Evolutionary conservation across 2,888 invertebrate genomes (phyloP).

Genomic region (Chalcosyrphus nemorum): DNA sequence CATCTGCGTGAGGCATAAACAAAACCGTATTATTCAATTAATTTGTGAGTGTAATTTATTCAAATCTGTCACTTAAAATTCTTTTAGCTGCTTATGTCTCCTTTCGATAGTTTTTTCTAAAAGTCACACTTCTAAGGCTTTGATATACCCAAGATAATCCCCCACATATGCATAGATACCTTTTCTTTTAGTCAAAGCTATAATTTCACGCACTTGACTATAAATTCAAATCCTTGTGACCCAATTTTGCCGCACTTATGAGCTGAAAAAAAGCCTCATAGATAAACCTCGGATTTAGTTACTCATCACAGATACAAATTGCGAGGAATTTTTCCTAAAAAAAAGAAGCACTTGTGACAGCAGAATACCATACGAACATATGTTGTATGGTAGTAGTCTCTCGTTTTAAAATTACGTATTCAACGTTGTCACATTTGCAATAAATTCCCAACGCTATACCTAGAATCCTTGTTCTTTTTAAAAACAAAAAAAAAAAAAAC

Average conservation of each 20-base stretch:
- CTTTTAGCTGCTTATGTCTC: too few species aligned
- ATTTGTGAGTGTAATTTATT: too few species aligned
- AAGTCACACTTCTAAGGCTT: neutral
- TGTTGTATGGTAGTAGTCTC: conserved; percentile 7
- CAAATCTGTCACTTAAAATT: too few species aligned
- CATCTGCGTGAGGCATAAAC: neutral
- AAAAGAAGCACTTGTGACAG: conserved; percentile 44
- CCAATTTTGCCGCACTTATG: neutral
- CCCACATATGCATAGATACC: too few species aligned
- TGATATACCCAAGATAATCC: neutral
- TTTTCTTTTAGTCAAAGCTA: neutral
- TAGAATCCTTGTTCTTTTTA: conserved; percentile 27
- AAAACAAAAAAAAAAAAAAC: conserved; percentile 18
- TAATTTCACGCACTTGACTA: neutral
- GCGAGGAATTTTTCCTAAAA: conserved; percentile 35
- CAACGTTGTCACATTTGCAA: conserved; percentile 58
- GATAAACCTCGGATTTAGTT: conserved; percentile 44
- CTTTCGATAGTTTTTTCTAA: too few species aligned
- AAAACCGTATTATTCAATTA: neutral
- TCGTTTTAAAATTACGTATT: conserved; percentile 61
- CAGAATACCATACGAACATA: conserved; percentile 25
- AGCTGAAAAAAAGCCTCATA: neutral
- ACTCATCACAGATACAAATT: conserved; percentile 50
- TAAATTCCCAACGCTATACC: conserved; percentile 40
- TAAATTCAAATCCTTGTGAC: conserved; percentile 4